Base-by-base conservation (phyloP, 2,113 vertebrate genomes). In the Psilopogon haemacephalus region DNA sequence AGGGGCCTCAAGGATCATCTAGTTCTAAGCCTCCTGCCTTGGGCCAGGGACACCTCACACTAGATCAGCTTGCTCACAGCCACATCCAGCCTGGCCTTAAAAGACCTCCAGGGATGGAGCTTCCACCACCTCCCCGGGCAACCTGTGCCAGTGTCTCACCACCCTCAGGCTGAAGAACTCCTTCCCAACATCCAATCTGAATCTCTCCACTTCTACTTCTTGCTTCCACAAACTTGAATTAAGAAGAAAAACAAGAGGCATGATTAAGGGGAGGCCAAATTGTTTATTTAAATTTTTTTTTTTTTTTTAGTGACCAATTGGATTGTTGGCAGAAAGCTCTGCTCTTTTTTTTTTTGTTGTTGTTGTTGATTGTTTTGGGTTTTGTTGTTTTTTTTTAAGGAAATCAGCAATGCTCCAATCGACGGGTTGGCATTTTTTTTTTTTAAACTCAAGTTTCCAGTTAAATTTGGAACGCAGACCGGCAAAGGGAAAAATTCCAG, bases 221-320 rank as follows among this genome's bases (percentile, higher is more conserved):
- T 17, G 42, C 42, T 44, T 44, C 52, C 21, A 64, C 4, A 2
- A 15, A 50, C 21, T 58, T 40, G 7, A 85, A 89, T 37, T 42
- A 11, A 90, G 82, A 56, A 90, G 96, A 65, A 96, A 92, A 95
- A 42, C 52, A 89, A 94, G 46, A 95, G 78, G 97, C 97, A 64
- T 72, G 30, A n/a, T 65, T 96, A 94, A 97, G 97, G 97, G 97
- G 97, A 96, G 96, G 95, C 96, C 97, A 97, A 98, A 98, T 98
- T 97, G 88, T 97, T 98, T 98, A 98, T 97, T 98, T 94, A 96
- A 96, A 94, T 96, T 97, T 98, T 96, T 96, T 97, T 95, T 96
- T 94, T 96, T 97, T 98, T 96, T 96, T 97, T 95, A 91, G 64
- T 94, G 85, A 97, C 93, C 96, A 97, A 97, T 97, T 96, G 37